Conservation (phyloP, 2,888 invertebrate species). For the Acanthosoma haemorrhoidale region DNA sequence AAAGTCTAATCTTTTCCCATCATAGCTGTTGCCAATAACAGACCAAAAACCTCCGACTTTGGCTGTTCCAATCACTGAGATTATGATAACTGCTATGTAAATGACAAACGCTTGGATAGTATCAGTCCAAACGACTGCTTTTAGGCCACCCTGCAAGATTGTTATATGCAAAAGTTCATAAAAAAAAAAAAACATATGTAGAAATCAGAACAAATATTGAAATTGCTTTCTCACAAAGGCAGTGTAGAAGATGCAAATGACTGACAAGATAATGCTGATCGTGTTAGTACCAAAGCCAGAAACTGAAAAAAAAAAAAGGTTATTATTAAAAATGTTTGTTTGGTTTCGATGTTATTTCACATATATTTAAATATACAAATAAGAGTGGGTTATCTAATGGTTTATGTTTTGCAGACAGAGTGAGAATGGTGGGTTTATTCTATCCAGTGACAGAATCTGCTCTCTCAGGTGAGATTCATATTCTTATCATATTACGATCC, state of each 20-base stretch:
- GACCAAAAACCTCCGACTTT: slow-evolving; percentile 59
- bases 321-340: no score
- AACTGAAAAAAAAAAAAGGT: background rate
- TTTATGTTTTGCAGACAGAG: no score
- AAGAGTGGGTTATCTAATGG: no score
- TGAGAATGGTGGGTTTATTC: no score
- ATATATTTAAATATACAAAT: no score
- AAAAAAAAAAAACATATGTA: background rate
- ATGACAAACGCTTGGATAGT: slow-evolving; percentile 67
- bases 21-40: slow-evolving; percentile 56
- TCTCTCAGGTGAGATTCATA: no score
- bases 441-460: no score
- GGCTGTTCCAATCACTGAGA: slow-evolving; percentile 59
- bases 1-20: slow-evolving; percentile 62
- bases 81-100: slow-evolving; percentile 63
- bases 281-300: background rate
- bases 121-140: slow-evolving; percentile 76
- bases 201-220: no score
- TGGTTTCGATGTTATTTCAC: no score
- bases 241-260: background rate
- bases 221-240: background rate
- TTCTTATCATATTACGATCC: no score
- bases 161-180: background rate
- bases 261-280: background rate
- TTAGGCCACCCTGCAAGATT: slow-evolving; percentile 62